These are phyloP conservation scores for Cephus cinctus DNA, from an alignment of 1,140 invertebrate genomes.

Conservation along the genomic window DNA sequence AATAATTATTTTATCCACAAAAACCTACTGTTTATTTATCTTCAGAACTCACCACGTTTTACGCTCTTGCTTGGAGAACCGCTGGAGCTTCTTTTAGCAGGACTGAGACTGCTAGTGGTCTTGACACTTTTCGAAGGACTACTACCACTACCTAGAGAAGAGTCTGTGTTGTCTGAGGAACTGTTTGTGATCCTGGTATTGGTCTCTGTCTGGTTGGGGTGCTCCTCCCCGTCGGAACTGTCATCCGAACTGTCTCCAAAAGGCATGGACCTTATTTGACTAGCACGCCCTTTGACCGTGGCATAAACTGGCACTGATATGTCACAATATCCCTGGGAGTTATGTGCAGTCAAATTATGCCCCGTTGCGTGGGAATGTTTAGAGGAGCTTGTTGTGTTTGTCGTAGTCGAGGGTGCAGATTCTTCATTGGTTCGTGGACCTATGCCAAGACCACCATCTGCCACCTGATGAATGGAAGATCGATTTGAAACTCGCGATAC, in stretches of 20 bases:
- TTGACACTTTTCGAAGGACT: constrained; percentile 84
- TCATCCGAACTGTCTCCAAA: constrained; percentile 96
- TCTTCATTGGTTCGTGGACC: constrained; percentile 50
- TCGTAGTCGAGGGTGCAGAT: constrained; percentile 47
- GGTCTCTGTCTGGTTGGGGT: constrained; percentile 52
- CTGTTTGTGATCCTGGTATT: constrained; percentile 60
- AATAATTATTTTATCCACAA: neutral
- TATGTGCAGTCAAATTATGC: constrained; percentile 49
- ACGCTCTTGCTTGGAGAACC: constrained; percentile 78
- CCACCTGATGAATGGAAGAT: constrained; percentile 61
- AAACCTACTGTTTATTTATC: constrained; percentile 1
- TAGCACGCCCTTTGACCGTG: constrained; percentile 90
- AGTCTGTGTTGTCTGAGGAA: constrained; percentile 52
- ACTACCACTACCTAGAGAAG: constrained; percentile 65
- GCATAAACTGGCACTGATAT: constrained; percentile 93
- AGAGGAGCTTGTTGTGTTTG: constrained; percentile 49
- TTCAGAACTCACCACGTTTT: constrained; percentile 45
- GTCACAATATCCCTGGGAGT: constrained; percentile 72
- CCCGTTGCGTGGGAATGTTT: constrained; percentile 52
- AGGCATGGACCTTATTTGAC: constrained; percentile 92
- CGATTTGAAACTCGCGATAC: neutral
- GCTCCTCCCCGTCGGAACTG: constrained; percentile 87
- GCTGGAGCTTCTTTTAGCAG: constrained; percentile 80
- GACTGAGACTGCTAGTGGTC: constrained; percentile 79
- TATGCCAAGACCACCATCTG: constrained; percentile 75